Percentiles rank a stretch among this genome's conserved stretches.
phyloP scores from a whole-genome alignment of 1,140 invertebrate genomes.

The Drosophila ercepeae region DNA sequence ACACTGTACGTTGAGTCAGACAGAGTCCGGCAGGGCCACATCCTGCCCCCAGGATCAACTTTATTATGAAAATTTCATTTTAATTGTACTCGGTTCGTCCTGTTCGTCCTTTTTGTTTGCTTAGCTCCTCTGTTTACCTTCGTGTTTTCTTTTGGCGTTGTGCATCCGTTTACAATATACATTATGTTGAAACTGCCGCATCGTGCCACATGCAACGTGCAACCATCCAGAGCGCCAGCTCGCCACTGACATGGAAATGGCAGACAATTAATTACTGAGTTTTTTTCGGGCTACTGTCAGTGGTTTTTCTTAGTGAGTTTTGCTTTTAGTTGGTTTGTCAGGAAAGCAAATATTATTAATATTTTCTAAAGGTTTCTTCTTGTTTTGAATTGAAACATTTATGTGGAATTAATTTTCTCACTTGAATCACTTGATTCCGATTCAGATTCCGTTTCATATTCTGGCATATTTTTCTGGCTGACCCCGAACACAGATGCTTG shows the following conservation, averaged over 20 bases:
- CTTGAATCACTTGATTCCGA: no score
- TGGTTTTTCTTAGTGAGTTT: constrained; percentile 7
- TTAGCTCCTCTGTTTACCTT: constrained; percentile 15
- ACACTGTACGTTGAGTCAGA: constrained; percentile 11
- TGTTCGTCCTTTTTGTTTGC: constrained; percentile 15
- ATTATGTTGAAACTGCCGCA: constrained; percentile 45
- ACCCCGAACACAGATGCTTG: constrained; percentile 43
- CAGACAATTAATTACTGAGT: constrained; percentile 44
- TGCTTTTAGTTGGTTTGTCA: constrained; percentile 9
- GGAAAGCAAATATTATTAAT: no score
- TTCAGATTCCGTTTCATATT: no score
- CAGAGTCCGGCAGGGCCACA: background rate
- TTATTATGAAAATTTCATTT: constrained; percentile 80
- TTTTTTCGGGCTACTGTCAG: background rate
- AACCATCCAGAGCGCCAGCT: no score
- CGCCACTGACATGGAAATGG: constrained; percentile 46
- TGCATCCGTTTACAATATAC: constrained; percentile 52
- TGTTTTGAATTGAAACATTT: no score
- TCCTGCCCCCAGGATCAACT: constrained; percentile 33
- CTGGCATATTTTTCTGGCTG: constrained; percentile 1
- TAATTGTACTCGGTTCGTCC: constrained; percentile 58
- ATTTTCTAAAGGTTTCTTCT: no score
- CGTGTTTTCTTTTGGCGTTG: constrained; percentile 28
- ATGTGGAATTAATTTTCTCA: no score
- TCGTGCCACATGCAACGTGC: constrained; percentile 46